These are phyloP conservation scores for Amphimallon solstitiale DNA, from an alignment of 2,888 invertebrate species.

Conservation along the genomic window DNA sequence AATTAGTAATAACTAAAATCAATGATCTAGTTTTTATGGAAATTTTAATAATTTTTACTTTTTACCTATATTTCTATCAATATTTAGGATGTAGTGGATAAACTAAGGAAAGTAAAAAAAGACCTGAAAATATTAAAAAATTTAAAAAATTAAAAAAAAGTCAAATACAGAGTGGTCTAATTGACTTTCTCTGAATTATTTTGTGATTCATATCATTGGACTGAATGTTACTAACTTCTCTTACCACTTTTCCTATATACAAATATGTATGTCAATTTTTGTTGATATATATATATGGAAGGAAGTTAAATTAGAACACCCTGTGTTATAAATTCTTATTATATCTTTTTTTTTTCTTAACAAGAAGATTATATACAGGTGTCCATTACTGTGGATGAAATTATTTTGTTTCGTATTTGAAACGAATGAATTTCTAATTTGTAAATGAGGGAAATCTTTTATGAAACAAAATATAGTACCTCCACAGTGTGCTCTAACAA, in stretches of 20 bases:
- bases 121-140: not conserved
- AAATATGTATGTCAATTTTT: constrained; percentile 3
- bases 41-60: constrained; percentile 31
- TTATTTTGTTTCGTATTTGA: too few species aligned
- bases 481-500: too few species aligned
- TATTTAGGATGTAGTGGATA: constrained; percentile 12
- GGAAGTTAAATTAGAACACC: constrained; percentile 16
- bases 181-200: constrained; percentile 1
- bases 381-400: not conserved
- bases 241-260: not conserved
- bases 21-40: constrained; percentile 30
- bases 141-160: not conserved
- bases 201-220: constrained; percentile 32
- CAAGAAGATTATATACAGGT: not conserved
- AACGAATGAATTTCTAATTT: too few species aligned
- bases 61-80: constrained; percentile 30
- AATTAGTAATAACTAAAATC: constrained; percentile 17
- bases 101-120: not conserved
- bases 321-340: constrained; percentile 5
- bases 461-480: too few species aligned
- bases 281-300: not conserved
- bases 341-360: not conserved
- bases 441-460: too few species aligned
- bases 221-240: constrained; percentile 21
- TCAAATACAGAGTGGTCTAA: constrained; percentile 12